Percentiles rank a stretch among this genome's conserved stretches.
phyloP scores from a whole-genome alignment of 2,888 invertebrate species.

The Keiferia lycopersicella region DNA sequence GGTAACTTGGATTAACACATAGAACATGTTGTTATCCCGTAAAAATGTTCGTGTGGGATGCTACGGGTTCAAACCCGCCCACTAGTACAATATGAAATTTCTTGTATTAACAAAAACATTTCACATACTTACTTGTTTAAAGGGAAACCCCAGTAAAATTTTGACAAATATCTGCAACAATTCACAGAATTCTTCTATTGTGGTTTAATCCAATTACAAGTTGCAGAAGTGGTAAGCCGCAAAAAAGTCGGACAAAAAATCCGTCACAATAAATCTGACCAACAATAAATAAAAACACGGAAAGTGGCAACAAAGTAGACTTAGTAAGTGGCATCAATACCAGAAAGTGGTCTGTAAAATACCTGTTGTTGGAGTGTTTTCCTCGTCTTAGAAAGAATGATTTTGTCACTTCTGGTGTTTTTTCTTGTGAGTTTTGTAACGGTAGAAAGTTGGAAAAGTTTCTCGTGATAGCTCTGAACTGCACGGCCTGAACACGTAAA shows the following conservation, averaged over 20 bases:
- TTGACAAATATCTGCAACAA: background rate
- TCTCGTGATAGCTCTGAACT: no score
- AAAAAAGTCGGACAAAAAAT: conserved; percentile 13
- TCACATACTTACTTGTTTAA: background rate
- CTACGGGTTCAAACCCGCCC: no score
- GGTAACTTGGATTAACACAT: no score
- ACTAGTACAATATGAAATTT: no score
- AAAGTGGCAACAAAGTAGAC: background rate
- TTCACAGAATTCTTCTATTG: background rate
- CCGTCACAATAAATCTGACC: background rate
- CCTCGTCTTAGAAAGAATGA: background rate
- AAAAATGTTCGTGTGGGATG: no score
- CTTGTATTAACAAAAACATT: no score
- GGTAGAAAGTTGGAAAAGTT: no score
- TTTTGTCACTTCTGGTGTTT: background rate
- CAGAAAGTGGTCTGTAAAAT: conserved; percentile 4
- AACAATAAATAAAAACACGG: background rate
- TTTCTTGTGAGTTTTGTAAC: background rate
- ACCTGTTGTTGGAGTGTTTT: conserved; percentile 20
- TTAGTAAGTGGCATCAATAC: background rate
- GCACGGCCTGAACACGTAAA: no score
- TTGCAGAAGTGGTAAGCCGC: background rate
- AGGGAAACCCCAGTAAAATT: background rate
- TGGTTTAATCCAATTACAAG: conserved; percentile 6
- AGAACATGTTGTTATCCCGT: no score